Conservation (phyloP, 2,113 vertebrate genomes). For the Cebidichthys violaceus region DNA sequence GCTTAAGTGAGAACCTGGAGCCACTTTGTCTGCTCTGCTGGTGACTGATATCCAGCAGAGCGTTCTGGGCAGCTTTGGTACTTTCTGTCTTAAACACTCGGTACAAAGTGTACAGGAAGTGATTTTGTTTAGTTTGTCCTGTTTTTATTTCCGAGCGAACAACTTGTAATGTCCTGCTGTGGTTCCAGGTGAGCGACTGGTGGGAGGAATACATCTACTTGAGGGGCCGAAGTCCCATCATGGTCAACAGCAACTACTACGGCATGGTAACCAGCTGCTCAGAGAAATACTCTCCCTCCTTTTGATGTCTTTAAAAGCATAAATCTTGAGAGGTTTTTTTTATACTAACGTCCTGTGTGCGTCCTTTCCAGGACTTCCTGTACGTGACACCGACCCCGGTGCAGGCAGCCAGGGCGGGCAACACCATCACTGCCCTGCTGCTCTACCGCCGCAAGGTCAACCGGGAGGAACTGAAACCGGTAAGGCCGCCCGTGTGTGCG, state of each 20-base stretch:
- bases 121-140: neutral
- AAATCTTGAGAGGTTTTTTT: neutral
- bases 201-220: constrained; percentile 94
- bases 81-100: neutral
- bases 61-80: neutral
- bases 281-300: neutral
- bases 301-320: neutral
- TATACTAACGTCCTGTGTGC: neutral
- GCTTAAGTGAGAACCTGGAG: neutral
- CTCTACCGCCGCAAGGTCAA: constrained; percentile 93
- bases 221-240: constrained; percentile 85
- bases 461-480: constrained; percentile 93
- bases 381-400: constrained; percentile 87
- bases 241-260: constrained; percentile 95
- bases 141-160: neutral
- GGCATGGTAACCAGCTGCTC: constrained; percentile 84
- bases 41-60: neutral
- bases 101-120: neutral
- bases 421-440: constrained; percentile 90
- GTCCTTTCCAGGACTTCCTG: constrained; percentile 87
- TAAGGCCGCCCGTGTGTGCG: constrained; percentile 65
- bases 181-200: constrained; percentile 92
- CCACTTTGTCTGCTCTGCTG: neutral
- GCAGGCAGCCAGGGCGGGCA: constrained; percentile 94
- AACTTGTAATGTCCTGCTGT: constrained; percentile 1